Evolutionary conservation across 2,113 vertebrate genomes (phyloP).

Genomic region (Muntiacus reevesi): DNA sequence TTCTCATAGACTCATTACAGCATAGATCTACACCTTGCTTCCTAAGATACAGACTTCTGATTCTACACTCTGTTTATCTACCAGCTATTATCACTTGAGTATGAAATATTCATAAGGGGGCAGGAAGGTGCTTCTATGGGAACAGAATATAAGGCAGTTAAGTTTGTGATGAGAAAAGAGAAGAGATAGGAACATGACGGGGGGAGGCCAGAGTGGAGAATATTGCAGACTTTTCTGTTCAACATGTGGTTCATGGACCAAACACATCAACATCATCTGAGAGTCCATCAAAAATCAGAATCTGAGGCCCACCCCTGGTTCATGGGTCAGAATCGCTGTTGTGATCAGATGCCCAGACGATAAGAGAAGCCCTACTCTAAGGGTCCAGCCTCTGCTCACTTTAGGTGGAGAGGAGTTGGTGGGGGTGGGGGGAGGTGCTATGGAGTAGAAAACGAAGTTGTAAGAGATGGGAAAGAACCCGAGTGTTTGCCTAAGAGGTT

Average conservation of each 20-base stretch:
- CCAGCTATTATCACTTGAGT: not conserved
- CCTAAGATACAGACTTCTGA: not conserved
- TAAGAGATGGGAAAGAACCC: not conserved
- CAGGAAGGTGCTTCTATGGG: not conserved
- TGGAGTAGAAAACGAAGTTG: not conserved
- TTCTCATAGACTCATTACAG: not conserved
- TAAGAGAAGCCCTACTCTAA: not conserved
- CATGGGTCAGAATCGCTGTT: not conserved
- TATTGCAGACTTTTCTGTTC: not conserved
- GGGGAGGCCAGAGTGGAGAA: not conserved
- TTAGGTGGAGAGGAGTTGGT: too few species aligned
- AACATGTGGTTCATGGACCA: not conserved
- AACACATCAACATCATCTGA: not conserved
- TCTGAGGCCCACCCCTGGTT: not conserved
- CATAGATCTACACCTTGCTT: not conserved
- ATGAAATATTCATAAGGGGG: not conserved
- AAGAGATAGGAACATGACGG: not conserved
- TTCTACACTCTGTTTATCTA: not conserved
- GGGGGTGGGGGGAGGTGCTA: not conserved
- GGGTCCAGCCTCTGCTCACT: not conserved
- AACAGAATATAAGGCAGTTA: not conserved
- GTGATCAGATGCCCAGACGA: not conserved
- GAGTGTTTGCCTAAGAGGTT: not conserved
- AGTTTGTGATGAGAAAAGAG: not conserved
- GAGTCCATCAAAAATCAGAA: not conserved